A percentile compares a stretch with the other conserved stretches of the same genome.
phyloP scores from a whole-genome alignment of 1,140 invertebrate species.

The Zaprionus davidi region DNA sequence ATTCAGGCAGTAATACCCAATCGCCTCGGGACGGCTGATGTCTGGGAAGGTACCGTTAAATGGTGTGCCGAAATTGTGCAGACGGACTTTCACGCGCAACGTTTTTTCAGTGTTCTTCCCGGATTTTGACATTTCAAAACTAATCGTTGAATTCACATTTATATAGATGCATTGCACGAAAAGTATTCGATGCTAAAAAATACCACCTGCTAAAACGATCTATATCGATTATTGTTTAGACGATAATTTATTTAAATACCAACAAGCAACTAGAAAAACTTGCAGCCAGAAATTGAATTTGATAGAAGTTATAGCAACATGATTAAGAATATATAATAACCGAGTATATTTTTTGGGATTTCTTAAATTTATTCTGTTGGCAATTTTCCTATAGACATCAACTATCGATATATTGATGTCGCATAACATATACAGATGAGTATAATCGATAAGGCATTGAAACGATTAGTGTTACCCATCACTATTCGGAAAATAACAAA shows the following conservation, averaged over 20 bases:
- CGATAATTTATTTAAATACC: background rate
- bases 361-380: background rate
- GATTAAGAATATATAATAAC: background rate
- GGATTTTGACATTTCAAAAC: slow-evolving; percentile 5
- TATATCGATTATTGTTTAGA: background rate
- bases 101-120: background rate
- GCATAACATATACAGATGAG: background rate
- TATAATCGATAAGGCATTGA: background rate
- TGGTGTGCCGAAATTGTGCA: slow-evolving; percentile 18
- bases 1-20: slow-evolving; percentile 48
- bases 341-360: background rate
- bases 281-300: background rate
- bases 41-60: slow-evolving; percentile 33
- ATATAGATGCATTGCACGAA: background rate
- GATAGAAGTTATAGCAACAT: background rate
- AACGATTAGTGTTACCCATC: background rate
- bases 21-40: slow-evolving; percentile 29
- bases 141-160: background rate
- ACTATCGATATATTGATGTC: background rate
- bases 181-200: background rate
- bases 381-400: too few species aligned
- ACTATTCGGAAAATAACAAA: slow-evolving; percentile 7
- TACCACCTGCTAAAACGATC: background rate
- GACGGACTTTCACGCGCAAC: slow-evolving; percentile 9
- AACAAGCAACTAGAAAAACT: background rate